Conservation (phyloP, 2,797 vertebrate species). For the Tokudaia tokunoshimensis region DNA sequence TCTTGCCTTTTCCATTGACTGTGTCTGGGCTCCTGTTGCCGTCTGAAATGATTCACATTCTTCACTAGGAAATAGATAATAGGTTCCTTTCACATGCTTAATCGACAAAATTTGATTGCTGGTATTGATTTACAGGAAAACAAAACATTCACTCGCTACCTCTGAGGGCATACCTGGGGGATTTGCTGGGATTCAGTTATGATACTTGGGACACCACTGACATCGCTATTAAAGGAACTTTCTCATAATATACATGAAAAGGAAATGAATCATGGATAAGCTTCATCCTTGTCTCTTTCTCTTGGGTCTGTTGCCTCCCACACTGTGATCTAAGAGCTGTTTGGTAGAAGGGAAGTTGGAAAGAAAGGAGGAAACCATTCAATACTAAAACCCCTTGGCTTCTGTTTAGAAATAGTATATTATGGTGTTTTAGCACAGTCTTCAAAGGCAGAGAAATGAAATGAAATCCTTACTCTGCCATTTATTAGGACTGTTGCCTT, state of each 20-base stretch:
- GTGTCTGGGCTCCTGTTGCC: not conserved
- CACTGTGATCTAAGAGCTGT: not conserved
- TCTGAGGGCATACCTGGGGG: not conserved
- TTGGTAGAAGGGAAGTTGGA: rapidly evolving
- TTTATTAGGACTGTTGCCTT: not conserved
- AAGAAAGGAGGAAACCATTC: not conserved
- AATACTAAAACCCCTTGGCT: not conserved
- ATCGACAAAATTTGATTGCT: not conserved
- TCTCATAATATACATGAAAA: not conserved
- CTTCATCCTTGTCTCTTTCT: not conserved
- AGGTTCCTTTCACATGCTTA: not conserved
- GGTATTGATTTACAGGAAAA: not conserved
- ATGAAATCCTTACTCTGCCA: not conserved
- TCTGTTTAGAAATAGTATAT: not conserved
- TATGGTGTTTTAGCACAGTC: not conserved
- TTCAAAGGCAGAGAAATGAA: not conserved
- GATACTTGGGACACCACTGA: not conserved
- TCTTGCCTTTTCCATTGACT: not conserved
- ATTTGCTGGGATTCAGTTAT: not conserved
- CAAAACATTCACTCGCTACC: not conserved
- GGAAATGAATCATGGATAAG: not conserved
- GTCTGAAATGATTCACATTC: not conserved
- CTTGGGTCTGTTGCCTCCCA: not conserved
- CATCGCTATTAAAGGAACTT: not conserved
- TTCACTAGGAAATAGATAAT: not conserved